phyloP scores from a whole-genome alignment of 2,113 vertebrate species.

The Paramormyrops kingsleyae region DNA sequence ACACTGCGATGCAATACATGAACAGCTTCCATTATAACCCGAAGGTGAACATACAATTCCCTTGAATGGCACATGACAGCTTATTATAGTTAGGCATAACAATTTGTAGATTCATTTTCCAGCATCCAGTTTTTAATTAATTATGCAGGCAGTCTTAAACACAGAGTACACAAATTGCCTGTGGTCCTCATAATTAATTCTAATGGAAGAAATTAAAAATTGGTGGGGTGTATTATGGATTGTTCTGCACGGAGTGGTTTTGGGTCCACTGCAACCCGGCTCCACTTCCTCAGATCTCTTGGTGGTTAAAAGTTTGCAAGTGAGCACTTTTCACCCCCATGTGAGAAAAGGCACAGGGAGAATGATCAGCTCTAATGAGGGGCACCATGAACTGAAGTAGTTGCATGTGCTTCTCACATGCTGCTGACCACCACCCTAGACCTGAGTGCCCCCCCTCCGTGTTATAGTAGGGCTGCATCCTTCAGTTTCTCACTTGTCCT shows the following conservation, averaged over 20 bases:
- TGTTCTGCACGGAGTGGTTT: constrained; percentile 60
- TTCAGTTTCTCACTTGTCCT: background rate
- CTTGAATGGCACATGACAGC: constrained; percentile 66
- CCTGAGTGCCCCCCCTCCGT: background rate
- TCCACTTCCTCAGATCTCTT: constrained; percentile 62
- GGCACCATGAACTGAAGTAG: background rate
- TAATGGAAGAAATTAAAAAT: constrained; percentile 73
- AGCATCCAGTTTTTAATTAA: constrained; percentile 83
- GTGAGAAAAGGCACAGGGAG: background rate
- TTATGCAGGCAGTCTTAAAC: constrained; percentile 74
- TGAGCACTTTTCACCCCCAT: background rate
- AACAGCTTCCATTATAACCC: constrained; percentile 39
- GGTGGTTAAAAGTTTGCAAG: constrained; percentile 8
- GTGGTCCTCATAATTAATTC: constrained; percentile 75
- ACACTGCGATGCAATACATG: background rate
- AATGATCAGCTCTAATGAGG: background rate
- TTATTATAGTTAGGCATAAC: constrained; percentile 70
- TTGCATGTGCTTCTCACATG: background rate
- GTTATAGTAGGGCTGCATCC: background rate
- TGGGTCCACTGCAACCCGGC: constrained; percentile 63
- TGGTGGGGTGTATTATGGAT: constrained; percentile 67
- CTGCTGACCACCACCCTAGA: background rate
- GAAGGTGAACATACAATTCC: constrained; percentile 66
- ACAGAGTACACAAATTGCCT: constrained; percentile 71
- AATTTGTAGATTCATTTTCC: constrained; percentile 76